Base-by-base conservation (phyloP, 2,888 invertebrate species). In the Tillus elongatus region DNA sequence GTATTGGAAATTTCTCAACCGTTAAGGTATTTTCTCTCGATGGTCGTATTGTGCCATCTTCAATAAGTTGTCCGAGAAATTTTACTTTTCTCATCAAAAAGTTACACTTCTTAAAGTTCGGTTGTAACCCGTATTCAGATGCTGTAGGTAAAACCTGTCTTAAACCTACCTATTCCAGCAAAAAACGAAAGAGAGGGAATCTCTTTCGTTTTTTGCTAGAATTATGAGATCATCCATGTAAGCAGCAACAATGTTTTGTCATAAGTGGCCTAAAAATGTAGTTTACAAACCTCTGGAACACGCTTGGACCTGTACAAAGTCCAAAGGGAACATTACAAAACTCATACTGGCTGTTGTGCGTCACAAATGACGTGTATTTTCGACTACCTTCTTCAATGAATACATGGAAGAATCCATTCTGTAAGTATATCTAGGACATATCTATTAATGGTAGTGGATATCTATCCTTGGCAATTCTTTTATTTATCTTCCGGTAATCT, bases 81-180 rank as follows among this genome's bases (percentile, higher is more conserved):
- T 24, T 28, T 4, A 41, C 37, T 28, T 33, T 13, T 27, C 12
- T 38, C 33, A 52, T 43, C 13, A 62, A 11, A 37, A 64, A 55
- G 8, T 58, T 49, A 35, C 58, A 60, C 42, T 64, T 63, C 15
- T 55, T 54, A 48, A 45, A 54, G 16, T 61, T 60, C 32, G 52
- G 44, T 44, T 54, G 33, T 33, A 54, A 36, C n/a, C 52, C 51
- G 29, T 49, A 44, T 9, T 51, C 50, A 41, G 42, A 32, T n/a
- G 48, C 45, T 30, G 30, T 50, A n/a, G 37, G 31, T 13, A 51
- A 51, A 16, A 46, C 57, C 38, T n/a, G 13, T 43, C 45, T 42
- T 1, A 30, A 53, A 28, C 16, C 24, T 31, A 1, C 27, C 14
- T 24, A 40, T 15, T 9, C n/a, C 43, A 26, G n/a, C n/a, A n/a